Percentiles rank a stretch among this genome's conserved stretches.
phyloP scores from a whole-genome alignment of 2,888 invertebrate genomes.

The Drosophila sordidapex region DNA sequence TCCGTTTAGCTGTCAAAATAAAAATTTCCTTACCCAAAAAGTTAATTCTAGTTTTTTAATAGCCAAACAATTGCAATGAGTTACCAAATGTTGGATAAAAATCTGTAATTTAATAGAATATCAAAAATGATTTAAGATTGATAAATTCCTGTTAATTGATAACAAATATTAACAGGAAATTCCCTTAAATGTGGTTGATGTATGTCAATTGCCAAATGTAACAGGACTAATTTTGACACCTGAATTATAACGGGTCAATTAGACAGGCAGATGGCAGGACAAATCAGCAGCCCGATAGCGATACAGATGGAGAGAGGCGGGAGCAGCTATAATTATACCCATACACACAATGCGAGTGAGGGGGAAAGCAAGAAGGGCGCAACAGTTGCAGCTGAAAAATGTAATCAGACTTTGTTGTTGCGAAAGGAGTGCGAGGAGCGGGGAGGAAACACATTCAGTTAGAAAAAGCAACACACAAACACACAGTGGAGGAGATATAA shows the following conservation, averaged over 20 bases:
- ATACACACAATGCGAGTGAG: constrained; percentile 12
- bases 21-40: not conserved
- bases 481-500: constrained; percentile 47
- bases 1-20: constrained; percentile 8
- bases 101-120: constrained; percentile 1
- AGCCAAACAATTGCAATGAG: not conserved
- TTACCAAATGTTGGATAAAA: constrained; percentile 1
- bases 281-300: not conserved
- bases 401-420: constrained; percentile 69
- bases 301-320: not conserved
- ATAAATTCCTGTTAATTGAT: not conserved
- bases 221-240: constrained; percentile 51
- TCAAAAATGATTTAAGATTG: not conserved
- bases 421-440: constrained; percentile 26
- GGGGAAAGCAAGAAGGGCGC: constrained; percentile 33
- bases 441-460: constrained; percentile 33
- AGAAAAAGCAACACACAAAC: constrained; percentile 60
- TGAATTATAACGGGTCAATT: constrained; percentile 55
- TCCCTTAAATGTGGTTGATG: constrained; percentile 11
- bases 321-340: constrained; percentile 37
- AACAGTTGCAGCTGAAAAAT: constrained; percentile 67
- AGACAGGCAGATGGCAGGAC: constrained; percentile 47
- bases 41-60: not conserved
- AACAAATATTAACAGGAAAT: constrained; percentile 7
- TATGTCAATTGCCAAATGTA: constrained; percentile 40